These are phyloP conservation scores for Omphaloscelis lunosa DNA, from an alignment of 2,888 invertebrate species.

Conservation along the genomic window DNA sequence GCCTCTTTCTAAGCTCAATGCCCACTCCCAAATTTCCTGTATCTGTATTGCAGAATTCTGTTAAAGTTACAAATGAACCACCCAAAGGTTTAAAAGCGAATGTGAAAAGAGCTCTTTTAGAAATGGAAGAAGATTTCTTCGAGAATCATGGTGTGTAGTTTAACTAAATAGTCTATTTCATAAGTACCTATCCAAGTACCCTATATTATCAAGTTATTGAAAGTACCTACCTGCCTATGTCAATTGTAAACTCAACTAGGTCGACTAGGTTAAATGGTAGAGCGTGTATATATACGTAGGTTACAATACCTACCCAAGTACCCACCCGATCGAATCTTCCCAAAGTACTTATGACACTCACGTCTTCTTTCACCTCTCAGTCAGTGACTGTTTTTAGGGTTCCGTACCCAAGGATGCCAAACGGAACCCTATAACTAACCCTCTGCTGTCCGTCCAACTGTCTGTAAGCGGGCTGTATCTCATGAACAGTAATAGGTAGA, in stretches of 20 bases:
- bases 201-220: neutral
- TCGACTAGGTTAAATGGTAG: neutral
- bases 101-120: conserved; percentile 95
- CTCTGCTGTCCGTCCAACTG: no score
- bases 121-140: conserved; percentile 95
- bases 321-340: neutral
- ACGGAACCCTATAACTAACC: no score
- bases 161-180: neutral
- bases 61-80: conserved; percentile 98
- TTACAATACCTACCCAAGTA: neutral
- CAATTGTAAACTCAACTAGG: neutral
- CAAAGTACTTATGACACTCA: neutral
- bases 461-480: no score
- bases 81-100: conserved; percentile 98
- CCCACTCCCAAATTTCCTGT: conserved; percentile 96
- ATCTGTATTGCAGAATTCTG: conserved; percentile 97
- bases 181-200: neutral
- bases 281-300: neutral
- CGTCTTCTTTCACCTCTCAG: neutral
- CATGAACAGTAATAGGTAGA: no score
- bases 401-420: no score
- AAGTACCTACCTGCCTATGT: neutral
- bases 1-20: conserved; percentile 97
- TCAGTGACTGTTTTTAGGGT: no score
- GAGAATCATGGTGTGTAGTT: conserved; percentile 93